phyloP scores from a whole-genome alignment of 2,888 invertebrate species.

The Synergus itoensis region DNA sequence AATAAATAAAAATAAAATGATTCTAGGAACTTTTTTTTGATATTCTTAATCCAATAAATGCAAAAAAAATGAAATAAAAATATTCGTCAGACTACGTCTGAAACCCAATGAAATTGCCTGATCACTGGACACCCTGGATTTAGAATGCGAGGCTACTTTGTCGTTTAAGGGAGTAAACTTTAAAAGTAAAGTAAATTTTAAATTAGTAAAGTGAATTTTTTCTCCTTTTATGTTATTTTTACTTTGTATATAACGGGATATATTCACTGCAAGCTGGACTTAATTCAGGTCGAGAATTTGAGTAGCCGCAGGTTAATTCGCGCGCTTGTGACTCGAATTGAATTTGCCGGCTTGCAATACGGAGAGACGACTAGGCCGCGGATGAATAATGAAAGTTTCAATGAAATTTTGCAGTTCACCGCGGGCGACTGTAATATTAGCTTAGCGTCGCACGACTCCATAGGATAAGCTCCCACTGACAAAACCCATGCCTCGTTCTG shows the following conservation, averaged over 20 bases:
- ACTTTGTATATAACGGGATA: not conserved
- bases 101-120: too few relatives aligned
- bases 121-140: too few relatives aligned
- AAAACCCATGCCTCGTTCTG: slow-evolving; percentile 45
- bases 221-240: not conserved
- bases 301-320: slow-evolving; percentile 65
- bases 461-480: slow-evolving; percentile 58
- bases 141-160: too few relatives aligned
- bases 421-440: slow-evolving; percentile 77
- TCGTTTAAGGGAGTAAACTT: too few relatives aligned
- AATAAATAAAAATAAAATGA: too few relatives aligned
- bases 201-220: not conserved
- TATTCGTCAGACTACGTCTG: too few relatives aligned
- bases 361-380: slow-evolving; percentile 51
- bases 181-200: too few relatives aligned
- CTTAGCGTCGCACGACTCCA: slow-evolving; percentile 68
- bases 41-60: too few relatives aligned
- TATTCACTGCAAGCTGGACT: slow-evolving; percentile 41
- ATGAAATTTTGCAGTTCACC: slow-evolving; percentile 77
- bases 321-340: slow-evolving; percentile 71
- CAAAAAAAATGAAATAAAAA: too few relatives aligned
- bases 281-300: slow-evolving; percentile 22
- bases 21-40: too few relatives aligned
- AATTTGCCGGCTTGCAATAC: slow-evolving; percentile 59
- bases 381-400: slow-evolving; percentile 77